These are phyloP conservation scores for Neotoxoptera formosana DNA, from an alignment of 1,140 invertebrate genomes.

Conservation along the genomic window DNA sequence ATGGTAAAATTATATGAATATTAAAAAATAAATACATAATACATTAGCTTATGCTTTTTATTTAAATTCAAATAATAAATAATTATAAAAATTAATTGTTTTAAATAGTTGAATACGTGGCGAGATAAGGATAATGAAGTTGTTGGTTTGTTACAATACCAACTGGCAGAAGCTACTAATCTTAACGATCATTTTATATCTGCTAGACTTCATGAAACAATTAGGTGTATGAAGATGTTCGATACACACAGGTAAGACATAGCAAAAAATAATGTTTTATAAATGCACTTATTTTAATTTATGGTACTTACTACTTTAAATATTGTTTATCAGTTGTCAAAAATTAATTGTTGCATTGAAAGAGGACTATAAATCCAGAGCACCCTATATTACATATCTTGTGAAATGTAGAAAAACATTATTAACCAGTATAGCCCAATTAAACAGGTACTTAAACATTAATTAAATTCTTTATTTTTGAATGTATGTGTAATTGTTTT, in stretches of 20 bases:
- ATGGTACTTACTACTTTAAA: conserved; percentile 45
- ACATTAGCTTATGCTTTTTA: neutral
- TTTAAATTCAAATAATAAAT: neutral
- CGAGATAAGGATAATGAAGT: conserved; percentile 72
- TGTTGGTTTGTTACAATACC: conserved; percentile 77
- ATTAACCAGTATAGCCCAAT: conserved; percentile 78
- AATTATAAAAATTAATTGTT: neutral
- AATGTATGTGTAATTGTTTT: neutral
- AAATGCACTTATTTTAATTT: neutral
- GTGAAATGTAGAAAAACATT: conserved; percentile 83
- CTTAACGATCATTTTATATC: conserved; percentile 80
- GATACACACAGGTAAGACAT: conserved; percentile 54
- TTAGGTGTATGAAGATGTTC: conserved; percentile 70
- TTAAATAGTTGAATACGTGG: conserved; percentile 65
- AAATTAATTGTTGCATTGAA: conserved; percentile 81
- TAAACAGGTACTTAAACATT: conserved; percentile 70
- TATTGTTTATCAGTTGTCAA: conserved; percentile 68
- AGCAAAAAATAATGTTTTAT: neutral
- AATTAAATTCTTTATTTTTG: neutral
- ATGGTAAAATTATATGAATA: conserved; percentile 40
- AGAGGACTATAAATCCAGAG: conserved; percentile 80
- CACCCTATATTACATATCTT: conserved; percentile 86
- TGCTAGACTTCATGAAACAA: conserved; percentile 87
- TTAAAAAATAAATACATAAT: neutral
- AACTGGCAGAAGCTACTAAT: conserved; percentile 88